A percentile compares a stretch with the other conserved stretches of the same genome.
Evolutionary conservation across 2,113 vertebrate species (phyloP).

Genomic region (Probosciger aterrimus): DNA sequence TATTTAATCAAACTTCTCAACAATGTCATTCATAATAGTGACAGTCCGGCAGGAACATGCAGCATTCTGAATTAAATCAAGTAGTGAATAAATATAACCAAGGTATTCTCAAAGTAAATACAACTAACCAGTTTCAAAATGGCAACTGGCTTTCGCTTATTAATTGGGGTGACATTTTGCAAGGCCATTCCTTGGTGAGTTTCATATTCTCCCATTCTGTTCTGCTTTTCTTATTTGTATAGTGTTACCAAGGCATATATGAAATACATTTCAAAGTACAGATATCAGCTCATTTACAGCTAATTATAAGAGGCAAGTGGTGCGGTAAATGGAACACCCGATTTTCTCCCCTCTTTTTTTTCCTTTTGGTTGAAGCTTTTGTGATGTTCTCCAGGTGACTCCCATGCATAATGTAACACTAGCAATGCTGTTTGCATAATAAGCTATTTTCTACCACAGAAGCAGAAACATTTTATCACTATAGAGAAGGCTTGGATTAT

Average conservation of each 20-base stretch:
- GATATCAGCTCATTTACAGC: conserved; percentile 75
- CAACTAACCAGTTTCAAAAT: conserved; percentile 48
- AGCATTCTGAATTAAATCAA: conserved; percentile 72
- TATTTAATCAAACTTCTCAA: conserved; percentile 56
- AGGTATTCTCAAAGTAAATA: conserved; percentile 68
- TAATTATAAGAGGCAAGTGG: conserved; percentile 78
- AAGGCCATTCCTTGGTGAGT: conserved; percentile 67
- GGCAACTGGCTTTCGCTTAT: conserved; percentile 44
- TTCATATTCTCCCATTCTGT: conserved; percentile 36
- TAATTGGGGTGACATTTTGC: conserved; percentile 66
- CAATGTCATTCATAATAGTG: conserved; percentile 61
- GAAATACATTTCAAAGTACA: conserved; percentile 73
- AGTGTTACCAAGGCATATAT: conserved; percentile 64
- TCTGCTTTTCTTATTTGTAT: conserved; percentile 60
- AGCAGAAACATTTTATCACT: conserved; percentile 82
- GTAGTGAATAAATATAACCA: conserved; percentile 48
- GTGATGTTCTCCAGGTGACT: conserved; percentile 81
- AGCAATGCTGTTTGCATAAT: conserved; percentile 82
- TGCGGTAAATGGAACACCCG: conserved; percentile 71
- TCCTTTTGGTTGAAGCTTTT: conserved; percentile 68
- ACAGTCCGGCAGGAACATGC: conserved; percentile 48
- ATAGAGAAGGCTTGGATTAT: conserved; percentile 79
- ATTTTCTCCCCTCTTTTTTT: conserved; percentile 53
- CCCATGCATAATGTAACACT: conserved; percentile 81
- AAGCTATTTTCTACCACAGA: conserved; percentile 81